Base-by-base conservation (phyloP, 2,113 vertebrate species). In the Nyctibius bracteatus region DNA sequence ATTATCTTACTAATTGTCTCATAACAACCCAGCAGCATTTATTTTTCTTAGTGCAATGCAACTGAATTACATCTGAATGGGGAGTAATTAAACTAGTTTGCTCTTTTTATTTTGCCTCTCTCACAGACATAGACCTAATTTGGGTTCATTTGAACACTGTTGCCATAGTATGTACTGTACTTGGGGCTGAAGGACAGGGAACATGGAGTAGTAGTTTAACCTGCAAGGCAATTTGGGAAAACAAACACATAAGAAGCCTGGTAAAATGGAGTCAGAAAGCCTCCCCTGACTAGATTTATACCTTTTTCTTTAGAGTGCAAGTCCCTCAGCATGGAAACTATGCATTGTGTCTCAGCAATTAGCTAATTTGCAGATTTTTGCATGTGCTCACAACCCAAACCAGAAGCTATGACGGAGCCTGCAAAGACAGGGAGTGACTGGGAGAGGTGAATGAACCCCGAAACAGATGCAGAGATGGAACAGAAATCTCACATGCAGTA, bases 1-100 rank as follows among this genome's bases (percentile, higher is more conserved):
- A 88, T 96, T 97, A 96, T 86, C 88, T 82, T 90, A 71, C 93
- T 95, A 94, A 95, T 96, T 88, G 92, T 86, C 88, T 92, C 63
- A 31, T 93, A 96, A 95, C 87, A 94, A 85, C 84, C 62, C 71
- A 94, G 54, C 67, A 95, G 87, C 43, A 25, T 94, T 96, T 96
- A 83, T 93, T 94, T 95, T 94, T 88, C 85, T 86, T 83, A 90
- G 75, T 81, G 90, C 63, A 83, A 44, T 71, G 65, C 82, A 88
- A 90, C 71, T 81, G 88, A 95, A 97, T 96, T 96, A 93, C 92
- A 63, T 94, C 67, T 81, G 79, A 93, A 90, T 86, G 71, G 88
- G 92, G 71, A 95, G 55, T 86, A 96, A 93, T 97, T 97, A 90
- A 96, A 90, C 75, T 63, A 88, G 88, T 93, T 90, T 78, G 39